A percentile compares a stretch with the other conserved stretches of the same genome.
Evolutionary conservation across 2,113 vertebrate genomes (phyloP).

Genomic region (Egretta garzetta): DNA sequence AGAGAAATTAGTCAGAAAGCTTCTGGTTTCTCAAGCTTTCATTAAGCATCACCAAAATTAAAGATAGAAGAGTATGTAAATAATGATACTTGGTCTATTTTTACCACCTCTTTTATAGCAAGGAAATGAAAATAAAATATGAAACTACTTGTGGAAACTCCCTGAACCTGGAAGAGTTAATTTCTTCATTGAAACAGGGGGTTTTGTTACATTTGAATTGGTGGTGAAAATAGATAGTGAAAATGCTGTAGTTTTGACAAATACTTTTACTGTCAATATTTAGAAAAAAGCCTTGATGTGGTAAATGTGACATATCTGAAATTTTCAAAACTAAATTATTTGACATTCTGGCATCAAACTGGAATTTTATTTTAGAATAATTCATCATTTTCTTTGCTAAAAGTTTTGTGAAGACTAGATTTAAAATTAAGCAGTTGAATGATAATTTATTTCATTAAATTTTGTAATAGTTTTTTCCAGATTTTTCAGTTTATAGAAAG

Average conservation of each 20-base stretch:
- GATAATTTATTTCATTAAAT: background rate
- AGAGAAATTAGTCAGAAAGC: background rate
- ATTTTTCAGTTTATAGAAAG: background rate
- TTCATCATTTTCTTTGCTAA: background rate
- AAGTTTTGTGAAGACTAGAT: background rate
- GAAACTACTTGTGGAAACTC: background rate
- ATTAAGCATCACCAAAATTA: background rate
- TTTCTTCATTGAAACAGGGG: background rate
- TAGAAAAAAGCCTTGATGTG: background rate
- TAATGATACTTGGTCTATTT: background rate
- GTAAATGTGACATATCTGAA: background rate
- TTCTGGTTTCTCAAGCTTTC: background rate
- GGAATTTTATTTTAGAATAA: background rate
- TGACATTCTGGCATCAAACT: background rate
- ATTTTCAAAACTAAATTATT: background rate
- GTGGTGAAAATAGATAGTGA: background rate
- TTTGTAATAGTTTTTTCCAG: background rate
- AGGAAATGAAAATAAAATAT: slow-evolving; percentile 2
- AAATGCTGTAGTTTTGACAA: background rate
- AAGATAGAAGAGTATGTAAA: background rate
- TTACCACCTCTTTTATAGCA: background rate
- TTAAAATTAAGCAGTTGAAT: background rate
- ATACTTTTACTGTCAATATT: background rate
- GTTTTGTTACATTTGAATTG: background rate
- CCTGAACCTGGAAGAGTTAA: background rate